Conservation (phyloP, 2,888 invertebrate genomes). For the Neoitamus cyanurus region DNA sequence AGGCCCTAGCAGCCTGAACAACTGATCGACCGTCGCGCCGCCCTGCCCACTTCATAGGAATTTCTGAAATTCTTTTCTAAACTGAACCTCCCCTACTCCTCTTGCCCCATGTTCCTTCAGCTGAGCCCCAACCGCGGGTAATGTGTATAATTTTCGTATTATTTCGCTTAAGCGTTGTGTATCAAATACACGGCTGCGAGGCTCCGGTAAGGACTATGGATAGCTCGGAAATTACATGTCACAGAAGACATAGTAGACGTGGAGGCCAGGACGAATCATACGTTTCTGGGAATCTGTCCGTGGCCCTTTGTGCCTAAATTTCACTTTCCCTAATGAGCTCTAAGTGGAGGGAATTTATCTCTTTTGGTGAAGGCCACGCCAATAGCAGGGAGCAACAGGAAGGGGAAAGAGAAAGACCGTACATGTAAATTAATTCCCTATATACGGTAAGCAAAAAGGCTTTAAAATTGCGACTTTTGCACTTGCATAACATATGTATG, state of each 20-base stretch:
- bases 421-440: too few species aligned
- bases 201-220: constrained; percentile 13
- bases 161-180: constrained; percentile 48
- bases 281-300: constrained; percentile 1
- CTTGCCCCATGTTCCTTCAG: background rate
- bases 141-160: constrained; percentile 52
- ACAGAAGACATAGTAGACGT: constrained; percentile 9
- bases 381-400: too few species aligned
- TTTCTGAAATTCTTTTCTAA: constrained; percentile 42
- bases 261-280: background rate
- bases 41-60: background rate
- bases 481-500: too few species aligned
- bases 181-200: constrained; percentile 13
- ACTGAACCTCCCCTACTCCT: background rate
- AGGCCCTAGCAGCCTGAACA: background rate
- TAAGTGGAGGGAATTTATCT: constrained; percentile 25
- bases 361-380: background rate
- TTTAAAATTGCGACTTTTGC: too few species aligned
- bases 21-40: background rate
- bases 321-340: constrained; percentile 3
- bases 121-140: constrained; percentile 8
- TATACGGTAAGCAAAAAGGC: too few species aligned
- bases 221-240: constrained; percentile 39
- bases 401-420: too few species aligned
- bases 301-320: constrained; percentile 1